Evolutionary conservation across 2,888 invertebrate genomes (phyloP).

Genomic region (Nasonovia ribisnigri): DNA sequence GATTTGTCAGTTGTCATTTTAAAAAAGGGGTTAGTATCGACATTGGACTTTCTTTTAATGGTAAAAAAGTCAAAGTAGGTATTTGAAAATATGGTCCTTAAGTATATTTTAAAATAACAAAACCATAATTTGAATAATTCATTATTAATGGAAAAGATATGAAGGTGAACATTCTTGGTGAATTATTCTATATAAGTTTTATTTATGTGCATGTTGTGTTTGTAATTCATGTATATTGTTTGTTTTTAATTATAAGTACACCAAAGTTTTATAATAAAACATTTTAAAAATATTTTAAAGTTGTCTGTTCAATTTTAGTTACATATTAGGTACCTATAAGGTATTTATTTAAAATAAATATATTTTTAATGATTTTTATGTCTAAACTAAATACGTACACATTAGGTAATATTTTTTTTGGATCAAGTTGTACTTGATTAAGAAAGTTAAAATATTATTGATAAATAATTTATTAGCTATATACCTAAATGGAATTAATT

Average conservation of each 20-base stretch:
- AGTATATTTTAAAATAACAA: background rate
- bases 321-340: background rate
- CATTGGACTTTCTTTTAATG: background rate
- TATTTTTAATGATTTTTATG: background rate
- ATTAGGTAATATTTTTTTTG: no score
- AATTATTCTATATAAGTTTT: background rate
- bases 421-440: no score
- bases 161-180: background rate
- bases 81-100: background rate
- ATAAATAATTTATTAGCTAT: no score
- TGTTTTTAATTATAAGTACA: background rate
- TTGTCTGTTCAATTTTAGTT: background rate
- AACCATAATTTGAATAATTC: background rate
- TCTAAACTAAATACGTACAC: no score
- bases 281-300: background rate
- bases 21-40: background rate
- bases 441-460: no score
- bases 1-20: background rate
- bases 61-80: background rate
- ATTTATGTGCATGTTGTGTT: background rate
- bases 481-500: no score
- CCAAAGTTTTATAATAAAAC: background rate
- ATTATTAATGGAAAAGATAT: background rate
- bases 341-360: background rate
- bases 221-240: background rate